A percentile compares a stretch with the other conserved stretches of the same genome.
Conservation (phyloP, 2,888 invertebrate genomes). For the Drosophila meridiana region DNA sequence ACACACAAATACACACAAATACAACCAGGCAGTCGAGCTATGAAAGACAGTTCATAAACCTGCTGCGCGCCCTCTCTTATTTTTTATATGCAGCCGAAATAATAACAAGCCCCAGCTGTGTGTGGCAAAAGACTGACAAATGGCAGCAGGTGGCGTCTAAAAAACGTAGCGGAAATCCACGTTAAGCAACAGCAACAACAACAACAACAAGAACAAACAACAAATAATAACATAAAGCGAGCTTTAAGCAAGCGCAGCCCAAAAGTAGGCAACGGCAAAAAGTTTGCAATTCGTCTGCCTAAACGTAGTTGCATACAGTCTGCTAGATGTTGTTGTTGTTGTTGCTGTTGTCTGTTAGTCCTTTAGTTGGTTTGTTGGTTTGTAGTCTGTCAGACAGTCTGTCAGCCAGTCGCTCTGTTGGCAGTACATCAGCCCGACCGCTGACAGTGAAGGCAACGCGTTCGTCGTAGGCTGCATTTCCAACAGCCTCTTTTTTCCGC, state of each 20-base stretch:
- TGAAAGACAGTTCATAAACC: constrained; percentile 56
- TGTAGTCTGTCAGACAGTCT: constrained; percentile 22
- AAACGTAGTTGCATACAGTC: constrained; percentile 45
- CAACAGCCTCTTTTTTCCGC: background rate
- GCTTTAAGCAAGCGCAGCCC: constrained; percentile 25
- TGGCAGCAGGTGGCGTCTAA: constrained; percentile 64
- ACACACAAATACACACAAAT: background rate
- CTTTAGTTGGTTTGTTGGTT: constrained; percentile 22
- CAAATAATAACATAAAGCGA: constrained; percentile 19
- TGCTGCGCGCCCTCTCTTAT: constrained; percentile 44
- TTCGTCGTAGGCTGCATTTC: constrained; percentile 27
- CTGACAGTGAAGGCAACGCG: constrained; percentile 39
- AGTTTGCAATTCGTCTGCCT: constrained; percentile 46
- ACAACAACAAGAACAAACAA: background rate
- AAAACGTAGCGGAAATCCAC: constrained; percentile 30
- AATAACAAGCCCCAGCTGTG: constrained; percentile 26
- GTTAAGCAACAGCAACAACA: constrained; percentile 33
- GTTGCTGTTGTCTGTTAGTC: constrained; percentile 13
- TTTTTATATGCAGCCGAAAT: constrained; percentile 42
- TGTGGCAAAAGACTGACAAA: constrained; percentile 52
- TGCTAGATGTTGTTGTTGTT: constrained; percentile 17
- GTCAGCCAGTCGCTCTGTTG: constrained; percentile 26
- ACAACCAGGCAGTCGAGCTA: constrained; percentile 18
- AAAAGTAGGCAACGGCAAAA: constrained; percentile 38
- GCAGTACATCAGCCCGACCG: constrained; percentile 59